Base-by-base conservation (phyloP, 1,140 invertebrate species). In the Trichonephila inaurata region DNA sequence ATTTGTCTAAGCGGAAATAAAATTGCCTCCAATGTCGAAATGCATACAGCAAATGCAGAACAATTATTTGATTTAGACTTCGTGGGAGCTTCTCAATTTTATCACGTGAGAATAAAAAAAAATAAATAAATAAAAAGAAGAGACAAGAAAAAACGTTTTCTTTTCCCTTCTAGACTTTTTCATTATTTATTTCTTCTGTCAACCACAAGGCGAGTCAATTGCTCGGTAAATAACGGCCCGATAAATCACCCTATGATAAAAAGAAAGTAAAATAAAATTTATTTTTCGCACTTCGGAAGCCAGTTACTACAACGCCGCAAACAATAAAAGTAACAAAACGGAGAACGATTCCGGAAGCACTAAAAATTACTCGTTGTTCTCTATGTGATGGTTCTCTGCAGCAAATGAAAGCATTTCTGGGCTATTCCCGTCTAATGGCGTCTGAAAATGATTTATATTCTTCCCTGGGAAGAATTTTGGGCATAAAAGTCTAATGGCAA, bases 311-410 rank as follows among this genome's bases (percentile, higher is more conserved):
- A 87, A 87, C 51, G 61, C 58, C 61, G 16, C 58, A 87, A 64
- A 83, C 28, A 87, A 87, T 64, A 87, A 64, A 87, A 87, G 60
- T 64, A 87, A 87, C 58, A 87, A 87, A 87, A 87, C 33, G 61
- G 28, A 61, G 85, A 87, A 58, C 85, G 85, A 77, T 77, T 77
- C 72, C 72, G 72, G 72, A 64, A 64, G 85, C 61, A 87, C 85
- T 87, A 87, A 87, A 87, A 87, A 87, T 87, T 87, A 87, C 85
- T 87, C 85, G 58, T 87, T 87, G 85, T 87, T 87, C 85, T 64
- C 61, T 40, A 21, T 87, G 19, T 87, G 85, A 87, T 87, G 85
- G 58, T 61, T 87, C 24, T 87, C 51, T 87, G 85, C 51, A 21
- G 85, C 24, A 64, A 87, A 28, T 87, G 85, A 87, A 87, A 87